Percentiles rank a stretch among this genome's conserved stretches.
Conservation (phyloP, 2,113 vertebrate species). For the Passerina amoena region DNA sequence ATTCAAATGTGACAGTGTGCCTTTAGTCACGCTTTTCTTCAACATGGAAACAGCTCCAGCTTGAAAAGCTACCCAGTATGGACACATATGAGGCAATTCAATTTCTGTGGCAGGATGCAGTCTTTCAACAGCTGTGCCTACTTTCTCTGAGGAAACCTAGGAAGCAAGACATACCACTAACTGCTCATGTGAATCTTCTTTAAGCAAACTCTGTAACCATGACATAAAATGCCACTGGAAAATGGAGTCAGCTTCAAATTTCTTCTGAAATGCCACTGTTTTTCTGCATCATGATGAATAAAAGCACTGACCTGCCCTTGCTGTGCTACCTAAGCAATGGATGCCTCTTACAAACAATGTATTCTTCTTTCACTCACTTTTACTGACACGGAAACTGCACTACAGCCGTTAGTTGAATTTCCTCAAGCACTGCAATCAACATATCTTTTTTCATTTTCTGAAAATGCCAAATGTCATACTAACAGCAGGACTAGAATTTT, state of each 20-base stretch:
- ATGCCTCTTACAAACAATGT: not conserved
- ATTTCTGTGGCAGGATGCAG: not conserved
- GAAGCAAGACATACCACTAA: not conserved
- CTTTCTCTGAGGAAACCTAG: not conserved
- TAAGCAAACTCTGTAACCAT: not conserved
- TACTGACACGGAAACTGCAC: not conserved
- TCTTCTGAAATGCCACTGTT: not conserved
- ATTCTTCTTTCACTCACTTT: not conserved
- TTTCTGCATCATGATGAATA: not conserved
- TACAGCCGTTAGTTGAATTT: not conserved
- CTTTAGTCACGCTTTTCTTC: not conserved
- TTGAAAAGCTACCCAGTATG: not conserved
- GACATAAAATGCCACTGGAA: not conserved
- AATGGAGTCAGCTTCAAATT: not conserved
- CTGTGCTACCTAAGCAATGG: not conserved
- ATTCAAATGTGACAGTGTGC: fast-evolving
- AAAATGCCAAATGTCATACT: not conserved
- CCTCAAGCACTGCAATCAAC: not conserved
- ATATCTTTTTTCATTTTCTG: not conserved
- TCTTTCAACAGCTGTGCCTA: not conserved
- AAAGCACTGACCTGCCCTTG: not conserved
- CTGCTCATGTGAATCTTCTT: not conserved
- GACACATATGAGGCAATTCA: not conserved
- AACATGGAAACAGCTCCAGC: not conserved
- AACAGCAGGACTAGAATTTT: not conserved